Evolutionary conservation across 2,888 invertebrate species (phyloP).

Genomic region (Meliscaeva auricollis): DNA sequence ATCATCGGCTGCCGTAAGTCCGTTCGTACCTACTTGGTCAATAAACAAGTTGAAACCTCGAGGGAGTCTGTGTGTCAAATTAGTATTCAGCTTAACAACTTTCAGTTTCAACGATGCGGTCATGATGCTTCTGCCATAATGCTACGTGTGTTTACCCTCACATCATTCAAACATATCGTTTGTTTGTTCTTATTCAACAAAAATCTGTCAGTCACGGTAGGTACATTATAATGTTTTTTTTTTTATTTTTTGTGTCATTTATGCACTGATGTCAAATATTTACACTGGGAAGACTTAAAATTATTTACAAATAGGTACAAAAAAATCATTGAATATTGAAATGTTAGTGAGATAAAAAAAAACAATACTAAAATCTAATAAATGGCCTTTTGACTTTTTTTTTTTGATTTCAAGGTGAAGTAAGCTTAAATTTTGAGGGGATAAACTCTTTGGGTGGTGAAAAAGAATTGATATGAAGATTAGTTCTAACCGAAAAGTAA

Average conservation of each 20-base stretch:
- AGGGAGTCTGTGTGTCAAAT: slow-evolving; percentile 35
- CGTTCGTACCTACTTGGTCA: neutral
- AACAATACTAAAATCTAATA: neutral
- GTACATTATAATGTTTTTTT: slow-evolving; percentile 3
- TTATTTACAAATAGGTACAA: slow-evolving; percentile 3
- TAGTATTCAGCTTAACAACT: slow-evolving; percentile 16
- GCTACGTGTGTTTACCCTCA: neutral
- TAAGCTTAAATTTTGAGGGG: neutral
- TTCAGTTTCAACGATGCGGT: slow-evolving; percentile 22
- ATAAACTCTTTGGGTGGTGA: slow-evolving; percentile 23
- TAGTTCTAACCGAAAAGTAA: slow-evolving; percentile 61
- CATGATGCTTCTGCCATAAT: slow-evolving; percentile 21
- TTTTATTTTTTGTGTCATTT: slow-evolving; percentile 4
- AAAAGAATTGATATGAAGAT: neutral
- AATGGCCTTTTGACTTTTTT: neutral
- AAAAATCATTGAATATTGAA: neutral
- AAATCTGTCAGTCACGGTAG: neutral
- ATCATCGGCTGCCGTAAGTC: neutral
- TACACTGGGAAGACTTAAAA: slow-evolving; percentile 35
- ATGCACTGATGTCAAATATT: slow-evolving; percentile 28
- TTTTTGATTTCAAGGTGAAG: slow-evolving; percentile 12
- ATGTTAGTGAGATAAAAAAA: slow-evolving; percentile 1
- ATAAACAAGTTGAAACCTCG: neutral
- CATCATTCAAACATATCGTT: slow-evolving; percentile 4
- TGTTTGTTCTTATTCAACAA: slow-evolving; percentile 36